Evolutionary conservation across 1,140 invertebrate species (phyloP).

Genomic region (Globodera rostochiensis): DNA sequence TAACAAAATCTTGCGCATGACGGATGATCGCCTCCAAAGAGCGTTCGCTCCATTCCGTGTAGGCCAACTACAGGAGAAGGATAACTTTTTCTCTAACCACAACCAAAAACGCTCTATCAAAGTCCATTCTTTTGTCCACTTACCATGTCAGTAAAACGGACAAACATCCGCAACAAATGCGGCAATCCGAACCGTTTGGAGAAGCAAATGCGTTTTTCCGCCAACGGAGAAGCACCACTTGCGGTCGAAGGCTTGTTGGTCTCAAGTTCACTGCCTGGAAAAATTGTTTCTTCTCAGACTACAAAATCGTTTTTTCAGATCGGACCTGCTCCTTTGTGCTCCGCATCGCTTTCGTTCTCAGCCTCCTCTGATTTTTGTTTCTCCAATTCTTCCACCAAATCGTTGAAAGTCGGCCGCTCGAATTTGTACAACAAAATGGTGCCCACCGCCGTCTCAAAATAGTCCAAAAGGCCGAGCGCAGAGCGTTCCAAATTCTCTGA

Average conservation of each 20-base stretch:
- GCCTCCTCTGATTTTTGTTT: slow-evolving; percentile 26
- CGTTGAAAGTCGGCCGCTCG: slow-evolving; percentile 35
- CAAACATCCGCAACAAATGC: slow-evolving; percentile 40
- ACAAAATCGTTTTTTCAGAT: neutral
- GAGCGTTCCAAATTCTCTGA: slow-evolving; percentile 37
- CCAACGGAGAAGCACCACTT: neutral
- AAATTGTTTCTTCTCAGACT: neutral
- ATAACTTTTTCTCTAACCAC: neutral
- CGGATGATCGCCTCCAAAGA: slow-evolving; percentile 41
- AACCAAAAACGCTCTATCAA: neutral
- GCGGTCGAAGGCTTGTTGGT: slow-evolving; percentile 1
- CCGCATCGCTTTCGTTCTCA: slow-evolving; percentile 23
- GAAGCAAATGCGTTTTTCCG: slow-evolving; percentile 32
- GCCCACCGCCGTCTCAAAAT: slow-evolving; percentile 40
- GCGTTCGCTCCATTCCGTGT: slow-evolving; percentile 39
- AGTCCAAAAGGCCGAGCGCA: slow-evolving; percentile 39
- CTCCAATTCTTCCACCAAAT: slow-evolving; percentile 33
- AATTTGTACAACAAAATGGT: slow-evolving; percentile 42
- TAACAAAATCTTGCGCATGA: slow-evolving; percentile 43
- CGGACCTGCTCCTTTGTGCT: neutral
- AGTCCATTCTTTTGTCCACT: neutral
- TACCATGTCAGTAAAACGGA: slow-evolving; percentile 43
- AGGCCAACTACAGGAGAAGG: slow-evolving; percentile 17
- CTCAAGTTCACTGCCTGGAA: slow-evolving; percentile 8
- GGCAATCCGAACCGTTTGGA: slow-evolving; percentile 43